A percentile compares a stretch with the other conserved stretches of the same genome.
These are phyloP conservation scores for Conopomorpha cramerella DNA, from an alignment of 1,140 invertebrate genomes.

Conservation along the genomic window DNA sequence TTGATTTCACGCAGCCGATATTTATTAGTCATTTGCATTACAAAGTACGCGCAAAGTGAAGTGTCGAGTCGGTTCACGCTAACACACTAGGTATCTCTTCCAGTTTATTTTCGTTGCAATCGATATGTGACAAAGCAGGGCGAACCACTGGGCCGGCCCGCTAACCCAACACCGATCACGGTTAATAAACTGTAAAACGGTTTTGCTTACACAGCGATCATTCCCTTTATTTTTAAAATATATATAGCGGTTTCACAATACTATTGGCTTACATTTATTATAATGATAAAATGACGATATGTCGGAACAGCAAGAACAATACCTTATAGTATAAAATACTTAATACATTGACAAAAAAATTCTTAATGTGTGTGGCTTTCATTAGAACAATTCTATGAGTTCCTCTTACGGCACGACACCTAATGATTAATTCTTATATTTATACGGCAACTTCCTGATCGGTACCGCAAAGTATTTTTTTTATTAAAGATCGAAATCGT, in stretches of 20 bases:
- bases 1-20: no score
- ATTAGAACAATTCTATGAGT: no score
- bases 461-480: slow-evolving; percentile 35
- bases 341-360: slow-evolving; percentile 33
- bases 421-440: slow-evolving; percentile 25
- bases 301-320: slow-evolving; percentile 54
- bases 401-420: slow-evolving; percentile 7
- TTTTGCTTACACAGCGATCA: slow-evolving; percentile 56
- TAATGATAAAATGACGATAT: slow-evolving; percentile 51
- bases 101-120: slow-evolving; percentile 45
- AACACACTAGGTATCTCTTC: slow-evolving; percentile 52
- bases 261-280: slow-evolving; percentile 47
- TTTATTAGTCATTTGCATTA: no score
- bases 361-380: no score
- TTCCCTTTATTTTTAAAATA: slow-evolving; percentile 60
- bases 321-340: slow-evolving; percentile 34
- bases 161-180: slow-evolving; percentile 37
- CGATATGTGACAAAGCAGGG: slow-evolving; percentile 41
- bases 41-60: no score
- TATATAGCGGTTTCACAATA: slow-evolving; percentile 60
- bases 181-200: slow-evolving; percentile 51
- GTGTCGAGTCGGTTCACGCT: no score
- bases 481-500: slow-evolving; percentile 26
- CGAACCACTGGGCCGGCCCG: slow-evolving; percentile 29
- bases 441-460: slow-evolving; percentile 55